Base-by-base conservation (phyloP, 2,888 invertebrate genomes). In the Ophonus ardosiacus region DNA sequence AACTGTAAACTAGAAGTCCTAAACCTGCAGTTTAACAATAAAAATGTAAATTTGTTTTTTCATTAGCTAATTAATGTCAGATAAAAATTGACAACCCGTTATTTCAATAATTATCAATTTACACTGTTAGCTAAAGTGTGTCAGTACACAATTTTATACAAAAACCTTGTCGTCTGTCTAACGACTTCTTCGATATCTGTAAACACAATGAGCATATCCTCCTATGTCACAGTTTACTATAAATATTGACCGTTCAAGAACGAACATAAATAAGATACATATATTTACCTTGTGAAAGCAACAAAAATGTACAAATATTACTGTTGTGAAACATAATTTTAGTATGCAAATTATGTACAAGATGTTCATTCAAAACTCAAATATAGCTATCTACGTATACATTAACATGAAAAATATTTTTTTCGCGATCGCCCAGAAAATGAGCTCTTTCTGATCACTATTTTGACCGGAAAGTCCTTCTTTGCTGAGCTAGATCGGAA, bases 11-110 rank as follows among this genome's bases (percentile, higher is more conserved):
- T 5, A 31, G 0, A 31, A 31, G 31, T 31, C 5, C 6, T 31
- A 6, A 31, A 31, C 31, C 31, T 31, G 5, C 31, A 31, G 31
- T 31, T 31, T 31, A 6, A 0, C 31, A 31, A 31, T 31, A 31
- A 31, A 31, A 3, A 31, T 5, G 31, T 31, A 31, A 21, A 43
- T 3, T 43, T 51, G 7, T 51, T 51, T 51, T 51, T 80, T 68
- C 13, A 71, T 81, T 81, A 57, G 43, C 51, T 56, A 68, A 81
- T 68, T 81, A 81, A 63, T 68, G 71, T 40, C 51, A 81, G n/a
- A 81, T 56, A 68, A 81, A 81, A 56, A 68, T 8, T 51, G 68
- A 56, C 38, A 31, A 71, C 56, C 81, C 68, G 81, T 68, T 81
- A 71, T 68, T 56, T 71, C 21, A 81, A 81, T 68, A 81, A 68